phyloP scores from a whole-genome alignment of 2,888 invertebrate genomes.

The Campoplex capitator region DNA sequence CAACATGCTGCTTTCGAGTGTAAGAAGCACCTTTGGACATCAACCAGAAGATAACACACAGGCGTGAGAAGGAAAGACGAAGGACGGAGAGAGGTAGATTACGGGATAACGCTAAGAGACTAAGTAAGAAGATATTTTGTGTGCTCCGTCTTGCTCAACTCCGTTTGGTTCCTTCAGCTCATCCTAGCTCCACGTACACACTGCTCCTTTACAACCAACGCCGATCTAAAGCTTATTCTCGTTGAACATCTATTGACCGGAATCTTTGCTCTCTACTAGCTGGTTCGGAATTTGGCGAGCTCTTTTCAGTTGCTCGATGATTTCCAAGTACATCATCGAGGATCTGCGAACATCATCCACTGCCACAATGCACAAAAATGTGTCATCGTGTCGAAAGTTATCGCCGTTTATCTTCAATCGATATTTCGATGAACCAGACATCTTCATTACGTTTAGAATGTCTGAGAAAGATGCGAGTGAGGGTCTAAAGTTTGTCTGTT shows the following conservation, averaged over 20 bases:
- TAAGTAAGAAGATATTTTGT: slow-evolving; percentile 67
- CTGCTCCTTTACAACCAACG: slow-evolving; percentile 34
- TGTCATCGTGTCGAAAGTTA: not conserved
- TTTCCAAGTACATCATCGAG: not conserved
- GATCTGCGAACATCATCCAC: not conserved
- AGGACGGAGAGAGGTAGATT: slow-evolving; percentile 26
- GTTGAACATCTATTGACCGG: slow-evolving; percentile 82
- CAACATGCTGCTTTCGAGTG: slow-evolving; percentile 75
- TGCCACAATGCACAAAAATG: not conserved
- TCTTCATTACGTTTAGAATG: slow-evolving; percentile 16
- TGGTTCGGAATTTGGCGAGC: not conserved
- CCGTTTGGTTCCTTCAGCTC: slow-evolving; percentile 53
- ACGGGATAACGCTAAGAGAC: slow-evolving; percentile 37
- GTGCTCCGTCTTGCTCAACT: slow-evolving; percentile 69
- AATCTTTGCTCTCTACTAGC: slow-evolving; percentile 31
- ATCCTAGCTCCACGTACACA: slow-evolving; percentile 63
- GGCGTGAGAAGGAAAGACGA: slow-evolving; percentile 68
- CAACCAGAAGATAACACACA: slow-evolving; percentile 81
- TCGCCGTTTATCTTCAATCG: not conserved
- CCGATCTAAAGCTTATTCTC: slow-evolving; percentile 74
- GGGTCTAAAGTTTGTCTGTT: slow-evolving; percentile 82
- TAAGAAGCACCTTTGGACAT: slow-evolving; percentile 84
- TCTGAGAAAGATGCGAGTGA: slow-evolving; percentile 22
- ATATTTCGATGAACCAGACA: slow-evolving; percentile 36
- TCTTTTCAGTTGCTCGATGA: not conserved